These are phyloP conservation scores for Sphaeramia orbicularis DNA, from an alignment of 2,797 vertebrate genomes.

Conservation along the genomic window DNA sequence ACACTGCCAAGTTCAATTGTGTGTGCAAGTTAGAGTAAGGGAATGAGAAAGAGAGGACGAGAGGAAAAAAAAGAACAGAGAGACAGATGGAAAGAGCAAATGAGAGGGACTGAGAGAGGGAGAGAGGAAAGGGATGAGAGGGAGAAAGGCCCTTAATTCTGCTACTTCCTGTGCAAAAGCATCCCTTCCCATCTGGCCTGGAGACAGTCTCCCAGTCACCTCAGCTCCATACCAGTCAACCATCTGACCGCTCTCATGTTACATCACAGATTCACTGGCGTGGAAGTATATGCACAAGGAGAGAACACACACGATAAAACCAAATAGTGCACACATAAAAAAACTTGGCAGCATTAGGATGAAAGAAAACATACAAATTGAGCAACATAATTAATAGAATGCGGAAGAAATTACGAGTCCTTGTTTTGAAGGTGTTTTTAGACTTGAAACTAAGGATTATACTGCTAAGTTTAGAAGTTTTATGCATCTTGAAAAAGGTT, in stretches of 20 bases:
- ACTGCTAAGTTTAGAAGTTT: too few relatives aligned
- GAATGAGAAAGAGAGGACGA: slow-evolving; percentile 40
- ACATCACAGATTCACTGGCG: slow-evolving; percentile 6
- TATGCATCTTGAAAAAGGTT: too few relatives aligned
- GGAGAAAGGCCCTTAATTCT: slow-evolving; percentile 42
- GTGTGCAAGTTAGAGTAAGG: slow-evolving; percentile 42
- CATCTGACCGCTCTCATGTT: slow-evolving; percentile 51
- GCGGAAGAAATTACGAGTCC: too few relatives aligned
- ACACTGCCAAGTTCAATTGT: slow-evolving; percentile 72
- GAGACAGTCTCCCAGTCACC: slow-evolving; percentile 43
- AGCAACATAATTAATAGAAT: too few relatives aligned
- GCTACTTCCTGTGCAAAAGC: slow-evolving; percentile 52
- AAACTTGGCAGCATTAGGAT: too few relatives aligned
- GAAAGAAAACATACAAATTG: too few relatives aligned
- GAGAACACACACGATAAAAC: not conserved
- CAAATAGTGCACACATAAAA: slow-evolving; percentile 11
- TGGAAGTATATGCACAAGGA: not conserved
- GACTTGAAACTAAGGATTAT: too few relatives aligned
- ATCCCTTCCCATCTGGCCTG: slow-evolving; percentile 58
- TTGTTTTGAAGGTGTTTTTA: too few relatives aligned
- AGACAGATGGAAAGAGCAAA: slow-evolving; percentile 58
- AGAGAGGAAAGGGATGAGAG: slow-evolving; percentile 22
- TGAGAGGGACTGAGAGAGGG: slow-evolving; percentile 20
- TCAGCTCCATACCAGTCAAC: slow-evolving; percentile 44
- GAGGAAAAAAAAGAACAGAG: slow-evolving; percentile 30